Evolutionary conservation across 2,113 vertebrate species (phyloP), one percentile per base, ranked within the genome.

Genomic region (Petromus typicus): DNA sequence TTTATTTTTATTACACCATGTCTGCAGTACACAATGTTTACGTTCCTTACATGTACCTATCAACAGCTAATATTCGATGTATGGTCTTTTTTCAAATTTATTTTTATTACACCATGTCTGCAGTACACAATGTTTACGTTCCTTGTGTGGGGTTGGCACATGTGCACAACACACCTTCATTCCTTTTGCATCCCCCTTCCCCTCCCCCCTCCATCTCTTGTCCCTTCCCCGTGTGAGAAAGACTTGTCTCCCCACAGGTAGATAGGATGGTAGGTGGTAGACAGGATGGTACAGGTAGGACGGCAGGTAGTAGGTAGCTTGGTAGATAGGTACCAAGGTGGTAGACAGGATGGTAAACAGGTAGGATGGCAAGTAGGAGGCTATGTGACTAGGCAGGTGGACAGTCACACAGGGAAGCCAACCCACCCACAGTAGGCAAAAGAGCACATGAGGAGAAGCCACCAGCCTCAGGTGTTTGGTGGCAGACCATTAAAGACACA

Each of bases 321-420:
- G n/a, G n/a, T n/a, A n/a, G n/a, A n/a, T n/a, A n/a, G n/a, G n/a
- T n/a, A n/a, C n/a, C n/a, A n/a, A n/a, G n/a, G n/a, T n/a, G n/a
- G n/a, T n/a, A n/a, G n/a, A n/a, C n/a, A n/a, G n/a, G n/a, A n/a
- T 56, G 7, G 85, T 56, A 16, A 25, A 12, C 2, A 81, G 43
- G 32, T 2, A 51, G 45, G 23, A 25, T 27, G 85, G 23, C 43
- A 73, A 10, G 61, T 63, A 63, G n/a, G 18, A 69, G 37, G 43
- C 1, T 1, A 40, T 20, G 22, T 59, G 23, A 40, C 69, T 2
- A 59, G 34, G 27, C 10, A 48, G 48, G 32, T 6, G 43, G 63
- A 4, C 7, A 0, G 43, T 14, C 18, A 2, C 0, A 4, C 0
- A 78, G 17, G 30, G 32, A 37, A 63, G 63, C 37, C 59, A 37